phyloP scores from a whole-genome alignment of 2,888 invertebrate genomes.

The Fragum sueziense region DNA sequence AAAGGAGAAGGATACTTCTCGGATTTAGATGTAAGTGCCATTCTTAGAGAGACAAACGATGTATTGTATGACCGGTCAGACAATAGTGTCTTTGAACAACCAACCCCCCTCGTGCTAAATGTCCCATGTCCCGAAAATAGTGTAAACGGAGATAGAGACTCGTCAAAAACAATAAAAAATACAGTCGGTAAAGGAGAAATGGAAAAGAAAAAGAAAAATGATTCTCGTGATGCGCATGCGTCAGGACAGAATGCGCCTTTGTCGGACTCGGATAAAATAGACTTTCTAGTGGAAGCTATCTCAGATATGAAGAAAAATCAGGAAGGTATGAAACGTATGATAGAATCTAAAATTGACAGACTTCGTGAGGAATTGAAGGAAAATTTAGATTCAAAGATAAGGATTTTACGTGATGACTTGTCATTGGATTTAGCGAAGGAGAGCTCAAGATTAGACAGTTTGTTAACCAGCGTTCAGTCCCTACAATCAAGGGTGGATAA shows the following conservation, averaged over 20 bases:
- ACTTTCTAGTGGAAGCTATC: neutral
- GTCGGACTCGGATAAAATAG: conserved; percentile 23
- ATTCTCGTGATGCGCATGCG: neutral
- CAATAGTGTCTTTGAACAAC: conserved; percentile 9
- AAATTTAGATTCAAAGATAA: conserved; percentile 10
- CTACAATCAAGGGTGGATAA: conserved; percentile 6
- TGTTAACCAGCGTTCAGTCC: conserved; percentile 30
- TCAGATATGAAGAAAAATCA: conserved; percentile 13
- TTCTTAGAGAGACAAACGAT: conserved; percentile 1
- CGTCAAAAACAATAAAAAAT: neutral
- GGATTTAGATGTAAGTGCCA: conserved; percentile 6
- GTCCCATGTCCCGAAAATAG: neutral
- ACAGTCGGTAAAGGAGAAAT: neutral
- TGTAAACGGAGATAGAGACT: neutral
- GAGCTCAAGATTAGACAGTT: conserved; percentile 3
- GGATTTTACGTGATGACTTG: conserved; percentile 20
- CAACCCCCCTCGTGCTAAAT: neutral
- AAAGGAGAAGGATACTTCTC: neutral
- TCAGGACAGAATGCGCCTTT: neutral
- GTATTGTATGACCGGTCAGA: neutral
- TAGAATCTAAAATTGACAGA: conserved; percentile 25
- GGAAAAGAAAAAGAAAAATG: neutral
- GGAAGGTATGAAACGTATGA: conserved; percentile 21
- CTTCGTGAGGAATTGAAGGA: conserved; percentile 11
- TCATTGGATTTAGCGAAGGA: conserved; percentile 16